Evolutionary conservation across 2,797 vertebrate species (phyloP), one percentile per base, ranked within the genome.

Genomic region (Mus minutoides): DNA sequence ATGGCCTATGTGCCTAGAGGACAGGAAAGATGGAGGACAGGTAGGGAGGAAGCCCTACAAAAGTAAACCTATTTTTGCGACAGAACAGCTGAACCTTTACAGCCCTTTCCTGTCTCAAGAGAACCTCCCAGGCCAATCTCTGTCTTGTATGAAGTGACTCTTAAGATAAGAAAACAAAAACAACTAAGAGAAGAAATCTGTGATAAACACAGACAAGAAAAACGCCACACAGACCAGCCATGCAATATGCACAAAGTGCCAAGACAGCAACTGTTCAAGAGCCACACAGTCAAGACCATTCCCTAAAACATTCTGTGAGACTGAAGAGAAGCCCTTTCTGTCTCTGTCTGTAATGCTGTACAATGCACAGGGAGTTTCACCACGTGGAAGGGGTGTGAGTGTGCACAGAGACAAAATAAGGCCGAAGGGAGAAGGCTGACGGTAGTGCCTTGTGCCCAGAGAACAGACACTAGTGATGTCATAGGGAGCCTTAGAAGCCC

Each of bases 131-230:
- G n/a, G 34, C 60, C 71, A 73, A 37, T 24, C 29, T 22, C 58
- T 69, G 14, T 84, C 37, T 92, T 80, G 21, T 22, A 26, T 37
- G 37, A 46, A 46, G 58, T 75, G 58, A 92, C 34, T 96, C 80
- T 11, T 92, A 56, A 92, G 34, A 86, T 2, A 92, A 54, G n/a
- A 92, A 97, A 91, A 83, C 14, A 58, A 93, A 90, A 54, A 62
- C 52, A 46, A 84, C 19, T 80, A 37, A 84, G n/a, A 56, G 29
- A 88, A 87, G 56, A 89, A 43, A 19, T 22, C 90, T 75, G 16
- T 17, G 79, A 76, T 54, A 69, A 91, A 52, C 56, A 95, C 8
- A 75, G 73, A 56, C 37, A 73, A 88, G 58, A 89, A 62, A 87
- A 91, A 54, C 40, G 56, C 52, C 80, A 87, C 16, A 2, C 22